Percentiles rank a stretch among this genome's conserved stretches.
Conservation (phyloP, 37 sponge, comb jelly and placozoan genomes). For the Aphrocallistes beatrix region DNA sequence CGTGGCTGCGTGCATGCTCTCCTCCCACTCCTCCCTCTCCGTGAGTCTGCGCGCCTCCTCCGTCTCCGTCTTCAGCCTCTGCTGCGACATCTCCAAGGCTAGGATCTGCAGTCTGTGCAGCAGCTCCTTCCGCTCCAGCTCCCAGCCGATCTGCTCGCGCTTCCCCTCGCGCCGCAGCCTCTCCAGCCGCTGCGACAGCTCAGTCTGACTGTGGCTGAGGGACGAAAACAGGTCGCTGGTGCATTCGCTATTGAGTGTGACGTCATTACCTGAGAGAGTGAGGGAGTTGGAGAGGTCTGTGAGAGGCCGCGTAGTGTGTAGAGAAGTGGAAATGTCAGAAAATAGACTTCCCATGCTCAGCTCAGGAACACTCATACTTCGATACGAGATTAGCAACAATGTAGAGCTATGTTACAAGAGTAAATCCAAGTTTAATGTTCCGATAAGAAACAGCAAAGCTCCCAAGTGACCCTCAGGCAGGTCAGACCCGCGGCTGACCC, state of each 20-base stretch:
- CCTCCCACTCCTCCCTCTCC: not conserved
- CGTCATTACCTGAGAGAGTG: not conserved
- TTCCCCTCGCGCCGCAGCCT: not conserved
- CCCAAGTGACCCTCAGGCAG: no score
- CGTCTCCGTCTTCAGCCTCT: not conserved
- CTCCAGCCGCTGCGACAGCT: not conserved
- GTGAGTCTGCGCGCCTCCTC: constrained; percentile 8
- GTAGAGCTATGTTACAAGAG: no score
- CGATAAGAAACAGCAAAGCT: no score
- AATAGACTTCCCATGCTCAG: not conserved
- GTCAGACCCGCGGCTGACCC: no score
- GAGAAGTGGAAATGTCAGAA: not conserved
- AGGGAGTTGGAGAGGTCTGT: not conserved
- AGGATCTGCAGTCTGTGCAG: not conserved
- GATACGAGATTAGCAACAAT: no score
- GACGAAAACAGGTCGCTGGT: not conserved
- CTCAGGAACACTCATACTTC: no score
- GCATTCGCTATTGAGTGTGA: not conserved
- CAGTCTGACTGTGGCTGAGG: not conserved
- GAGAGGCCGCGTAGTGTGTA: not conserved
- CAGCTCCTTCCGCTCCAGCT: constrained; percentile 19
- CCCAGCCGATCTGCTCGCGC: constrained; percentile 12
- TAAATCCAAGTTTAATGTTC: no score
- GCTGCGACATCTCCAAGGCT: not conserved
- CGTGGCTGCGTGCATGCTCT: not conserved